A percentile compares a stretch with the other conserved stretches of the same genome.
phyloP scores from a whole-genome alignment of 2,888 invertebrate species.

The Theretra japonica region DNA sequence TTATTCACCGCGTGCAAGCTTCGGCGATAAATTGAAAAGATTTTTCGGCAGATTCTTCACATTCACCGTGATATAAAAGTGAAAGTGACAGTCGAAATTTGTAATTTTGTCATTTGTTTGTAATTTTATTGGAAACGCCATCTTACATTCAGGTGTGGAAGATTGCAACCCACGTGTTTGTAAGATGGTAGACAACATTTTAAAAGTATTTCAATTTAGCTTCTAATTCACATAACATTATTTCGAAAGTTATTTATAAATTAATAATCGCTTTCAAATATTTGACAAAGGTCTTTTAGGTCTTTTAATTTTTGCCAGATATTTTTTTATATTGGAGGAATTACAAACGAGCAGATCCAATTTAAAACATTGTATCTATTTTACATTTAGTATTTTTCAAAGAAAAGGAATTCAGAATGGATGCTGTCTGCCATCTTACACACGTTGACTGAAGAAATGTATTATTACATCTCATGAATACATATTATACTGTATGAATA shows the following conservation, averaged over 20 bases:
- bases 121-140: background rate
- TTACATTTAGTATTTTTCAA: background rate
- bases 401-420: background rate
- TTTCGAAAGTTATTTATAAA: no score
- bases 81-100: background rate
- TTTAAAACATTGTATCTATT: no score
- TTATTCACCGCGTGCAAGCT: conserved; percentile 61
- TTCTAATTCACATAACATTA: no score
- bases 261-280: no score
- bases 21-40: conserved; percentile 60
- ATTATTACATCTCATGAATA: conserved; percentile 1
- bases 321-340: no score
- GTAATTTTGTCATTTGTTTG: no score
- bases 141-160: conserved; percentile 9
- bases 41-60: conserved; percentile 55
- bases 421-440: background rate
- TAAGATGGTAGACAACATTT: conserved; percentile 3
- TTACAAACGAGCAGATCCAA: no score
- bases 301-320: no score
- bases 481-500: background rate
- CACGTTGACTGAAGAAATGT: background rate
- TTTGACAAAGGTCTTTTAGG: no score
- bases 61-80: conserved; percentile 21
- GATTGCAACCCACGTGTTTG: conserved; percentile 10
- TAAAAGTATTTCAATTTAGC: background rate